These are phyloP conservation scores for Choristoneura fumiferana DNA, from an alignment of 1,140 invertebrate species.

Conservation along the genomic window DNA sequence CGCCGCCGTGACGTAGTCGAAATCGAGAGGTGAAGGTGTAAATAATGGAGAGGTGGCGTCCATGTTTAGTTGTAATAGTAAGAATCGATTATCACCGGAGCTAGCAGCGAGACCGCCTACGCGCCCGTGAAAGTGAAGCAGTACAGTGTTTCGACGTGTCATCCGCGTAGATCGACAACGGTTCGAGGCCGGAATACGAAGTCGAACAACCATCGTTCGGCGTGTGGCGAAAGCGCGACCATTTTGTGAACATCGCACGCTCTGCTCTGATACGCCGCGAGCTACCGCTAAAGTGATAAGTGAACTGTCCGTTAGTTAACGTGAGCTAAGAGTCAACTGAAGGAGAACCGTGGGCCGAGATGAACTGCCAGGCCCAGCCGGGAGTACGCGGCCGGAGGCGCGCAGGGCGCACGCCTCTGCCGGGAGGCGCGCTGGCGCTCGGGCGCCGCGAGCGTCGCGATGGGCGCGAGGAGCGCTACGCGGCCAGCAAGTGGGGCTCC, in stretches of 20 bases:
- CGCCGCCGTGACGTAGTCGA: conserved; percentile 67
- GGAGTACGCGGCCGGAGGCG: conserved; percentile 33
- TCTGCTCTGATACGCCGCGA: conserved; percentile 43
- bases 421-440: conserved; percentile 22
- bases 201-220: conserved; percentile 29
- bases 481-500: conserved; percentile 73
- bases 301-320: conserved; percentile 52
- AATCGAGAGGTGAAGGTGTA: conserved; percentile 72
- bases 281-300: conserved; percentile 60
- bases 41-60: conserved; percentile 75
- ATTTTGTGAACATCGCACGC: conserved; percentile 57
- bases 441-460: conserved; percentile 36
- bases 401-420: conserved; percentile 31
- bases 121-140: conserved; percentile 68
- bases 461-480: conserved; percentile 59
- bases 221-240: conserved; percentile 46
- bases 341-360: conserved; percentile 35
- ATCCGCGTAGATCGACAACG: conserved; percentile 69
- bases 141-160: conserved; percentile 75
- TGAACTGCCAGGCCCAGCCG: conserved; percentile 55
- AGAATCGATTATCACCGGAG: conserved; percentile 72
- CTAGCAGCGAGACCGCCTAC: conserved; percentile 71
- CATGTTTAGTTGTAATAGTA: conserved; percentile 61
- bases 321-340: conserved; percentile 40
- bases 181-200: conserved; percentile 61